These are phyloP conservation scores for Diphyllodes magnificus DNA, from an alignment of 2,113 vertebrate species.

Conservation along the genomic window DNA sequence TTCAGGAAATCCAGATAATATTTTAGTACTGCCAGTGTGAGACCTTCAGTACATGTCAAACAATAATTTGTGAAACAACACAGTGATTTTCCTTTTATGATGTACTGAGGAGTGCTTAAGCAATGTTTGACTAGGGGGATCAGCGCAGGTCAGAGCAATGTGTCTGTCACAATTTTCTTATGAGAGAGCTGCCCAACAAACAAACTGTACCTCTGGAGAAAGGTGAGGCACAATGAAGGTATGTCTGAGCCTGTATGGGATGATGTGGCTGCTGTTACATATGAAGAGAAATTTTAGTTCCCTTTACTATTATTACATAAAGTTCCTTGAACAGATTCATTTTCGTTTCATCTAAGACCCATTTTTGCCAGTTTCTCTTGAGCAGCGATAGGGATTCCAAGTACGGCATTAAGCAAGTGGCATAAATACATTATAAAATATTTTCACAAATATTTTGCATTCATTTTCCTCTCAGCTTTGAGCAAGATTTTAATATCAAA, in stretches of 20 bases:
- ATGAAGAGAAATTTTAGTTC: not conserved
- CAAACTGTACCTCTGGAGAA: not conserved
- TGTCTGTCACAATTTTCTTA: not conserved
- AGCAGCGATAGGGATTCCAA: not conserved
- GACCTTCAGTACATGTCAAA: not conserved
- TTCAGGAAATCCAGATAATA: not conserved
- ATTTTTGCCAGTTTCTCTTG: not conserved
- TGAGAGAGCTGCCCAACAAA: not conserved
- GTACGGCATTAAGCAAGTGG: not conserved
- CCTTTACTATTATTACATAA: not conserved
- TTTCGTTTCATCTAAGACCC: not conserved
- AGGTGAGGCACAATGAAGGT: not conserved
- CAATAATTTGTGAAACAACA: not conserved
- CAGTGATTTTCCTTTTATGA: not conserved
- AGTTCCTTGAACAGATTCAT: not conserved
- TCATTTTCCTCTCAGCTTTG: not conserved
- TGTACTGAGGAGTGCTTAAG: not conserved
- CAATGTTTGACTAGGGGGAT: not conserved
- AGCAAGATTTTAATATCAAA: not conserved
- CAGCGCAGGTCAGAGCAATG: accelerated
- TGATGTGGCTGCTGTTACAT: not conserved
- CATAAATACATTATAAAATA: not conserved
- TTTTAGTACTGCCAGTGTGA: not conserved
- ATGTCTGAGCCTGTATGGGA: not conserved
- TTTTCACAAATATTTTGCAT: not conserved